Evolutionary conservation across 2,888 invertebrate species (phyloP), one percentile per base, ranked within the genome.

Genomic region (Imbricaverruca yamaguchii): DNA sequence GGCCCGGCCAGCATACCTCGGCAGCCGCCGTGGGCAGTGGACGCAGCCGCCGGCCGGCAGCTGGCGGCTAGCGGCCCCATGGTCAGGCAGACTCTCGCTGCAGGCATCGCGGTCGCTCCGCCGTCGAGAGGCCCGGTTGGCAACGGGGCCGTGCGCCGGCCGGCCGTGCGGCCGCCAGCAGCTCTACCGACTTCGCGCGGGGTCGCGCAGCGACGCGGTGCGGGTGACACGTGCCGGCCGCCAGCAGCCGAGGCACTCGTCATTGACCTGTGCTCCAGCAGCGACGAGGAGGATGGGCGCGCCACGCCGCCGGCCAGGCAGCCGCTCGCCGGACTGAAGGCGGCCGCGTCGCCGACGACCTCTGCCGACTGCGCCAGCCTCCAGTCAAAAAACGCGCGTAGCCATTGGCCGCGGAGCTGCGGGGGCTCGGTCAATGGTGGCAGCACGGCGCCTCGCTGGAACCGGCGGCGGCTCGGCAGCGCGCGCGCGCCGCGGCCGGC

Each of bases 371-470:
- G 55, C 74, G 74, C 55, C 3, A 53, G 21, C 10, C 1, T 0
- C 15, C 74, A 53, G 74, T 74, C 74, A 74, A 74, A 74, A 74
- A 74, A 74, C 74, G 74, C 74, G 74, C 55, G 53, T 74, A 74
- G 74, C 74, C 74, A 74, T 74, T 74, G 74, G 74, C 55, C 74
- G 55, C 53, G 53, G 74, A 55, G 74, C 74, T 74, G 74, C 53
- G 74, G 74, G 74, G 74, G 74, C 74, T 55, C 53, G 74, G 55
- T 55, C 74, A 74, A 74, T 74, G 74, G 74, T 74, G 55, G 15
- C 74, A 55, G 53, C 74, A 21, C 39, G 39, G 39, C 39, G 39
- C 39, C 39, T 39, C 39, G 39, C 39, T 39, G 39, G 2, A 39
- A 4, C 39, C 39, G 39, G 39, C 39, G 39, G 39, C 4, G 39